Evolutionary conservation across 2,797 vertebrate genomes (phyloP).

Genomic region (Lycodopsis pacificus): DNA sequence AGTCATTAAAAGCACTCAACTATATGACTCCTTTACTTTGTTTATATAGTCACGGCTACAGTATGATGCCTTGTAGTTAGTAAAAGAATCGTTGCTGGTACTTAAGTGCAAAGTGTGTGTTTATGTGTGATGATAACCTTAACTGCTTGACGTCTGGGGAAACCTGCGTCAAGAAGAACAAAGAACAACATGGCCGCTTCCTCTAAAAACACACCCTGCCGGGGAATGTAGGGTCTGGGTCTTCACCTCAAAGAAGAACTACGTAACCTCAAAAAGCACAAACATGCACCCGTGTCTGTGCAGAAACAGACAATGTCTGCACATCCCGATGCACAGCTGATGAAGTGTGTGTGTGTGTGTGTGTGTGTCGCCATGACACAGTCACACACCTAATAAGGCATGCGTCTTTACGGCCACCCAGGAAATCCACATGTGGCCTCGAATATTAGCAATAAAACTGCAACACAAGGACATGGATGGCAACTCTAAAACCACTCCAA

Average conservation of each 20-base stretch:
- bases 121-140: constrained; percentile 58
- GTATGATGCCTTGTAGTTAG: neutral
- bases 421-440: neutral
- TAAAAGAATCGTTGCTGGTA: constrained; percentile 4
- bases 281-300: neutral
- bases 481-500: constrained; percentile 17
- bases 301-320: neutral
- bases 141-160: constrained; percentile 52
- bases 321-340: constrained; percentile 7
- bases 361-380: neutral
- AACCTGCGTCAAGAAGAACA: constrained; percentile 56
- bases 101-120: constrained; percentile 25
- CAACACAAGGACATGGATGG: constrained; percentile 29
- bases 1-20: constrained; percentile 4
- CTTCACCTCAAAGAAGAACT: constrained; percentile 59
- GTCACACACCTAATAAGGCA: constrained; percentile 46
- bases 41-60: neutral
- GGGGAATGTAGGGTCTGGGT: constrained; percentile 46
- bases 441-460: constrained; percentile 28
- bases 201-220: constrained; percentile 61
- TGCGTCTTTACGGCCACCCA: constrained; percentile 29
- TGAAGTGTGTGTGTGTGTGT: constrained; percentile 4
- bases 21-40: neutral
- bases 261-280: constrained; percentile 56
- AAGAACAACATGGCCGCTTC: constrained; percentile 70